Percentiles rank a stretch among this genome's conserved stretches.
phyloP scores from a whole-genome alignment of 37 sponge, comb jelly and placozoan genomes.

The Beroe ovata region DNA sequence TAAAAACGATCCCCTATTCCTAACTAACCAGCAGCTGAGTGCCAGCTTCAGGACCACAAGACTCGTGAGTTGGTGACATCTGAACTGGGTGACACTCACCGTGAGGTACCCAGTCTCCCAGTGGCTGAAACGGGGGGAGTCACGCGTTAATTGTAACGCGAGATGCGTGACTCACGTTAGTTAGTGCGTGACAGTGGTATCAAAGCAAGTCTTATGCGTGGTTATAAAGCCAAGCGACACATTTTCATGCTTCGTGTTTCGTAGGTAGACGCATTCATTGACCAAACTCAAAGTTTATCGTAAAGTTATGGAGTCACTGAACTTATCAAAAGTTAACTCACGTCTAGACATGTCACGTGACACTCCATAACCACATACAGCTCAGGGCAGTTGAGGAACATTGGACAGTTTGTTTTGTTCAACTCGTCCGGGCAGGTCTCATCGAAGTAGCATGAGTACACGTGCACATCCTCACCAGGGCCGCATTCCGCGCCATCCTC shows the following conservation, averaged over 20 bases:
- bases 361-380: neutral
- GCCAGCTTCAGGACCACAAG: neutral
- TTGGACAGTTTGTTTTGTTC: neutral
- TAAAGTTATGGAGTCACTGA: neutral
- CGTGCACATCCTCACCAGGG: neutral
- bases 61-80: neutral
- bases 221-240: no score
- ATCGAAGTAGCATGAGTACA: neutral
- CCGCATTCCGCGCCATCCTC: neutral
- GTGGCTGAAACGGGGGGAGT: neutral
- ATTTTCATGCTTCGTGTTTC: no score
- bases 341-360: neutral
- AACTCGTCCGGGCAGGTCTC: neutral
- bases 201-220: no score
- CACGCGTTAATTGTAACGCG: no score
- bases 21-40: conserved; percentile 14
- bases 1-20: no score
- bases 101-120: conserved; percentile 31
- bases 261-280: neutral
- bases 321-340: no score
- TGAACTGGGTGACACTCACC: conserved; percentile 30
- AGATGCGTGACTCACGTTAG: neutral
- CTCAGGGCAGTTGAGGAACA: conserved; percentile 36
- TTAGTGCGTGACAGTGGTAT: neutral
- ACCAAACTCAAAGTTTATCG: neutral